Conservation (phyloP, 37 sponge, comb jelly and placozoan genomes). For the Mnemiopsis leidyi region DNA sequence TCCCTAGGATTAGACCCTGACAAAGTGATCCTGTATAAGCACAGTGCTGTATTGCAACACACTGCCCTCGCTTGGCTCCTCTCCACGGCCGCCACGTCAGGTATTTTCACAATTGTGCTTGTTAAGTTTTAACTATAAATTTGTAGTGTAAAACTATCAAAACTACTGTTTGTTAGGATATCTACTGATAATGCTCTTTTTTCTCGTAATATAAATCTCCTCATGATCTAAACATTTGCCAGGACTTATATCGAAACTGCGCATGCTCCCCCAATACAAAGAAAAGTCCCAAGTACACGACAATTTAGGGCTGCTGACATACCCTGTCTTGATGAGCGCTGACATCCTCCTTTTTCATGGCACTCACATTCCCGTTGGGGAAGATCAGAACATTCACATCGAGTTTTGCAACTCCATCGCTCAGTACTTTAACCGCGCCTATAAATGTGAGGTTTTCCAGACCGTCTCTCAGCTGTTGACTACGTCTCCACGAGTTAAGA, state of each 20-base stretch:
- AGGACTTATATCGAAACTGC: neutral
- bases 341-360: slow-evolving; percentile 42
- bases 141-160: neutral
- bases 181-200: neutral
- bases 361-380: slow-evolving; percentile 26
- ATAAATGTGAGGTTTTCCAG: neutral
- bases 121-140: no score
- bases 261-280: neutral
- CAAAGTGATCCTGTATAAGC: neutral
- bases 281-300: slow-evolving; percentile 13
- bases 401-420: slow-evolving; percentile 42
- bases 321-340: slow-evolving; percentile 43
- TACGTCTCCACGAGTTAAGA: neutral
- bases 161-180: no score
- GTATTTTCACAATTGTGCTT: neutral
- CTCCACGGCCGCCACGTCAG: slow-evolving; percentile 24
- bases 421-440: neutral
- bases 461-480: neutral
- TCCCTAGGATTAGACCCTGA: neutral
- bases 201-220: neutral
- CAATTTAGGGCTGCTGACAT: slow-evolving; percentile 12
- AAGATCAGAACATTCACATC: slow-evolving; percentile 46
- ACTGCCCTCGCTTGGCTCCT: slow-evolving; percentile 27
- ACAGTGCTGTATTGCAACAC: slow-evolving; percentile 34
- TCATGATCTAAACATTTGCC: neutral